These are phyloP conservation scores for Eulithis prunata DNA, from an alignment of 2,888 invertebrate genomes.

Conservation along the genomic window DNA sequence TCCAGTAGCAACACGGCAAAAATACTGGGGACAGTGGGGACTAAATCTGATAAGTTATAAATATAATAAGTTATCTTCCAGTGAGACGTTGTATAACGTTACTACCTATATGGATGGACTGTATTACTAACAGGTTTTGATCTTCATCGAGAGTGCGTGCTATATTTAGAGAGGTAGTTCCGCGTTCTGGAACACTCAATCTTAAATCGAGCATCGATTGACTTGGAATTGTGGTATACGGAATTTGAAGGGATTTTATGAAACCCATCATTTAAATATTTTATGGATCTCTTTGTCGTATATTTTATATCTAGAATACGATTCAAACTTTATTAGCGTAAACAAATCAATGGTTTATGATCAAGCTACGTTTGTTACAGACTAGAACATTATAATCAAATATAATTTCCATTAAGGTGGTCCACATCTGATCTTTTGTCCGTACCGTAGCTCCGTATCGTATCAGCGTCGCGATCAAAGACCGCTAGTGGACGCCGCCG, in stretches of 20 bases:
- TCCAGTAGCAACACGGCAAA: not conserved
- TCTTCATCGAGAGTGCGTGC: constrained; percentile 49
- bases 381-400: not conserved
- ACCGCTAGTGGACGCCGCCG: no score
- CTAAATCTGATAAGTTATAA: not conserved
- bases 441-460: no score
- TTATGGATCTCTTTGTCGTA: constrained; percentile 34
- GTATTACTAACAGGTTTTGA: constrained; percentile 2
- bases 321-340: constrained; percentile 23
- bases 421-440: no score
- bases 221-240: constrained; percentile 23
- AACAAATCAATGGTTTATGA: constrained; percentile 26
- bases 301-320: constrained; percentile 37
- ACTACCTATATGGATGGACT: constrained; percentile 7
- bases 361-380: constrained; percentile 5
- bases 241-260: constrained; percentile 30
- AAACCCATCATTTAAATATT: constrained; percentile 34
- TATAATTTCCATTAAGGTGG: not conserved
- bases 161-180: constrained; percentile 64
- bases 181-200: constrained; percentile 51
- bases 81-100: not conserved
- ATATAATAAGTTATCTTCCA: not conserved
- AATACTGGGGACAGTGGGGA: not conserved
- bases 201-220: constrained; percentile 30
- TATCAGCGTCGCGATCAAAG: no score